Percentiles rank a stretch among this genome's conserved stretches.
Conservation (phyloP, 35 echinoderm and acorn worm genomes). For the Diadema setosum region DNA sequence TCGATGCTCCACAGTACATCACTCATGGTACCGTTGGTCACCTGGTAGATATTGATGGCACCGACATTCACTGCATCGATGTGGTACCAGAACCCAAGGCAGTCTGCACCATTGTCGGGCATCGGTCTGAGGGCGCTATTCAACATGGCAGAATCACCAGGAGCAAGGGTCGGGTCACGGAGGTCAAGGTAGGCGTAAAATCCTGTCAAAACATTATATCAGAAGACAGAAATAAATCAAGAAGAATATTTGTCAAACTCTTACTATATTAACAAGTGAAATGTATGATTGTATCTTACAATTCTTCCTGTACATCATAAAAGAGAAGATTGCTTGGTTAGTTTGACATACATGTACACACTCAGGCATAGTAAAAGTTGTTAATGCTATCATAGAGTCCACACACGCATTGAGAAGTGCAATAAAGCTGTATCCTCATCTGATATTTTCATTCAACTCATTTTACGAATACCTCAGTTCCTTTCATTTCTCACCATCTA, state of each 20-base stretch:
- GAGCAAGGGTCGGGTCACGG: not conserved
- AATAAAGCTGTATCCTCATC: too few species aligned
- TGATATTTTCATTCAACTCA: too few species aligned
- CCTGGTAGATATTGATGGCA: constrained; percentile 3
- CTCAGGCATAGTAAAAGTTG: too few species aligned
- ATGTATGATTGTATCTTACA: too few species aligned
- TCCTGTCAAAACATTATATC: too few species aligned
- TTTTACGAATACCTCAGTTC: too few species aligned
- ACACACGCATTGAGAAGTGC: too few species aligned
- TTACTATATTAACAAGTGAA: too few species aligned
- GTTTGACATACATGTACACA: not conserved
- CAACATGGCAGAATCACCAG: constrained; percentile 17
- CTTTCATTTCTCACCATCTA: too few species aligned
- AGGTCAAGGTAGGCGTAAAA: not conserved
- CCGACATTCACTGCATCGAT: constrained; percentile 45
- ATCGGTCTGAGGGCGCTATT: constrained; percentile 30
- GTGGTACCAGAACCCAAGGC: constrained; percentile 73
- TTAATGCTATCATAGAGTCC: too few species aligned
- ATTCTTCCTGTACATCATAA: not conserved
- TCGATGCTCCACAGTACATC: constrained; percentile 18
- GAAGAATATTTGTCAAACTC: too few species aligned
- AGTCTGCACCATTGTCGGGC: constrained; percentile 12
- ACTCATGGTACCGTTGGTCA: not conserved
- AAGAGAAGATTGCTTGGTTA: not conserved
- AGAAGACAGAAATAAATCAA: too few species aligned